Conservation (phyloP, 1,140 invertebrate species). For the Sinonovacula constricta region DNA sequence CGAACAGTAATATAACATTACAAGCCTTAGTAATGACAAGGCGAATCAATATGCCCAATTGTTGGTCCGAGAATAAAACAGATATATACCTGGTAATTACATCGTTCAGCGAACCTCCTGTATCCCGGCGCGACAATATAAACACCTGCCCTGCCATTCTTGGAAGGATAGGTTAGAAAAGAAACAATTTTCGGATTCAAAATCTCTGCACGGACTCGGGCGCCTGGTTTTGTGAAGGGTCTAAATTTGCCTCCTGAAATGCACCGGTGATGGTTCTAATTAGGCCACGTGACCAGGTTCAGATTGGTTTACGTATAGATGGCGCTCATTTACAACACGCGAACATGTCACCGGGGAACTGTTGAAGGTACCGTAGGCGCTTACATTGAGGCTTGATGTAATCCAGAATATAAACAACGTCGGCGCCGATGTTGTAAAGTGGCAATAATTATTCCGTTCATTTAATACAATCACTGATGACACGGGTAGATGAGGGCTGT, state of each 20-base stretch:
- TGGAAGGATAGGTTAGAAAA: slow-evolving; percentile 44
- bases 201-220: slow-evolving; percentile 4
- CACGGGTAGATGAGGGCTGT: no score
- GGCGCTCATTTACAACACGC: no score
- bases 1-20: slow-evolving; percentile 13
- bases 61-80: slow-evolving; percentile 49
- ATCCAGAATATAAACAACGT: no score
- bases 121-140: slow-evolving; percentile 37
- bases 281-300: background rate
- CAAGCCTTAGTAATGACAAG: slow-evolving; percentile 38
- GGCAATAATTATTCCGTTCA: no score
- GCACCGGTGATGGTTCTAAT: background rate
- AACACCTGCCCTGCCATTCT: slow-evolving; percentile 46
- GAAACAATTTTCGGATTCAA: slow-evolving; percentile 27
- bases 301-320: no score
- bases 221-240: slow-evolving; percentile 18
- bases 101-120: slow-evolving; percentile 14
- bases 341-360: no score
- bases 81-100: slow-evolving; percentile 48
- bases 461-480: no score
- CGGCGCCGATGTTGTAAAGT: no score
- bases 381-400: no score
- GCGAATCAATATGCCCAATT: slow-evolving; percentile 46
- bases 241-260: slow-evolving; percentile 23
- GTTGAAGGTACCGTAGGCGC: no score